Base-by-base conservation (phyloP, 2,113 vertebrate genomes). In the Pelecanoides urinatrix region DNA sequence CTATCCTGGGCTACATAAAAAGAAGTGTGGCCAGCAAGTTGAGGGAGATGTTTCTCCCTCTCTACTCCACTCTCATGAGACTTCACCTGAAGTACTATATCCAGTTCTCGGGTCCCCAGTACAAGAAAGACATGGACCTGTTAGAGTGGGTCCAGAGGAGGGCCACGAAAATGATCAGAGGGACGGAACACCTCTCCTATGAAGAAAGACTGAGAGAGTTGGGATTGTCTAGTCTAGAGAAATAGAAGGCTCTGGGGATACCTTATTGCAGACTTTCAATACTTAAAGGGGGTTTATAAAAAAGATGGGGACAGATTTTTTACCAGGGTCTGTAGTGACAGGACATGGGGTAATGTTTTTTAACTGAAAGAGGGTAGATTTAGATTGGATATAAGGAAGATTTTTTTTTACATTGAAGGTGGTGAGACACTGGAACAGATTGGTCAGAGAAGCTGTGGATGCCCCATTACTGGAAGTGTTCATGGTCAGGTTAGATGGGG, bases 381-480 rank as follows among this genome's bases (percentile, higher is more conserved):
- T 87, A 66, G 32, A 21, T 17, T 27, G 12, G 16, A n/a, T 6
- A 55, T 34, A 59, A 53, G 12, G 14, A 66, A 66, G 6, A n/a
- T 4, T 29, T 66, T 34, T 62, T 40, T 62, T 30, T n/a, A 26
- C 2, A 6, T 23, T 47, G 38, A n/a, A 10, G 9, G 10, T 65
- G 18, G 5, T 32, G 8, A 66, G 18, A 17, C 30, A 15, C 5
- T 47, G 18, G 18, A 58, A 38, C 8, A 30, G 4, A n/a, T 29
- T 77, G 2, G 14, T 16, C 13, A 77, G 27, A 77, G 30, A 15
- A 22, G 6, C 10, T 27, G 49, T n/a, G 25, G 16, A 14, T 59
- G 7, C 2, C 6, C 9, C 16, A 29, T 1, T 27, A 6, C 1
- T 49, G 14, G 16, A 59, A 72, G 2, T 20, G 11, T 44, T 76